A percentile compares a stretch with the other conserved stretches of the same genome.
These are phyloP conservation scores for Cygnus buccinator DNA, from an alignment of 2,113 vertebrate genomes.

Conservation along the genomic window DNA sequence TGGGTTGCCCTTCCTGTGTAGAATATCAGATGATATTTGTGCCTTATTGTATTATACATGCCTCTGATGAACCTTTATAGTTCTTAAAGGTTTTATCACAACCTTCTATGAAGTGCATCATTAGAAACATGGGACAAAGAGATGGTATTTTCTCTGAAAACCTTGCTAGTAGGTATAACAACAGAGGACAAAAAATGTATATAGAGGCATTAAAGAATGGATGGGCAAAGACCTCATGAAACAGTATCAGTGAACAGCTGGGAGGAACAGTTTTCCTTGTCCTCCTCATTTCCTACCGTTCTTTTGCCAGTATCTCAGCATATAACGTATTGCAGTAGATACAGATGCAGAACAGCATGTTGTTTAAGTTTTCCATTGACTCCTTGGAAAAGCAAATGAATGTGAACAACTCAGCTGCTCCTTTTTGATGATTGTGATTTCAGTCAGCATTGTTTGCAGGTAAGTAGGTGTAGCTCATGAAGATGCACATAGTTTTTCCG, in stretches of 20 bases:
- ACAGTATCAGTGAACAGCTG: background rate
- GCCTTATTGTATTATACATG: background rate
- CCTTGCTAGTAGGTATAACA: background rate
- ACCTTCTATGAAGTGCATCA: background rate
- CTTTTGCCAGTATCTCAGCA: background rate
- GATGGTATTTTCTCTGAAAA: background rate
- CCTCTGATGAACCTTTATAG: background rate
- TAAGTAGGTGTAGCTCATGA: background rate
- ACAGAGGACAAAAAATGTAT: background rate
- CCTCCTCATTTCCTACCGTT: background rate
- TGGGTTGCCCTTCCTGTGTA: background rate
- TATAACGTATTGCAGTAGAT: rapidly evolving
- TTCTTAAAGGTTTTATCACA: background rate
- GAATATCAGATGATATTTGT: background rate
- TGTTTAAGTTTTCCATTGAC: background rate
- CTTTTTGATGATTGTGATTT: background rate
- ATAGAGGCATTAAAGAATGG: too few relatives aligned
- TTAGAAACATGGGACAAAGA: background rate
- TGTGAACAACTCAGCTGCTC: background rate
- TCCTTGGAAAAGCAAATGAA: background rate
- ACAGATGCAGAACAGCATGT: rapidly evolving
- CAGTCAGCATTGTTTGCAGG: background rate
- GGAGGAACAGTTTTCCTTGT: background rate
- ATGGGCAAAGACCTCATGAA: background rate
- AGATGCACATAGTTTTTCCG: rapidly evolving